Percentiles rank a stretch among this genome's conserved stretches.
Conservation (phyloP, 2,797 vertebrate genomes). For the Aulostomus chinensis region DNA sequence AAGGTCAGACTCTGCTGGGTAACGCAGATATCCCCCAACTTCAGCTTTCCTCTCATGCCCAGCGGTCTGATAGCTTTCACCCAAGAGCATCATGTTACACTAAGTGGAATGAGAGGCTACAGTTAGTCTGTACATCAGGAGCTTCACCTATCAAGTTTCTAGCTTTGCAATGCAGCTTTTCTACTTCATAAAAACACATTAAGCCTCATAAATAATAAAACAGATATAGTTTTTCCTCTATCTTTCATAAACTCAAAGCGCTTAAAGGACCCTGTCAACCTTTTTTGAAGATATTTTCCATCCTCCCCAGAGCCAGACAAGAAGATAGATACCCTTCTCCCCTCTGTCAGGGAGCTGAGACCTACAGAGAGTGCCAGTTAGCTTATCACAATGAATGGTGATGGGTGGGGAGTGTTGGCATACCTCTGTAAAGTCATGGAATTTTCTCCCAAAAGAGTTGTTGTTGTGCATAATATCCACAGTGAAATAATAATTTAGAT, state of each 20-base stretch:
- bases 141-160: constrained; percentile 6
- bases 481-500: no score
- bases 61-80: constrained; percentile 36
- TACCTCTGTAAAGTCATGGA: no score
- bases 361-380: no score
- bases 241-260: constrained; percentile 11
- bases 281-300: no score
- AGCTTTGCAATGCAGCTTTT: constrained; percentile 18
- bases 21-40: constrained; percentile 48
- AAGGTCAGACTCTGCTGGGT: constrained; percentile 65
- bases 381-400: no score
- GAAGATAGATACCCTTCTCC: no score
- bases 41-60: constrained; percentile 34
- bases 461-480: no score
- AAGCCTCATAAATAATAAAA: constrained; percentile 28
- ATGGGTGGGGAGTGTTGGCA: no score
- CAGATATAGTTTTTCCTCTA: constrained; percentile 12
- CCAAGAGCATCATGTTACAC: constrained; percentile 53
- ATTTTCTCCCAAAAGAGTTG: no score
- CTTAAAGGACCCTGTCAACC: no score
- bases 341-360: no score
- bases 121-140: constrained; percentile 27
- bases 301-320: no score
- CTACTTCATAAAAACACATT: constrained; percentile 30
- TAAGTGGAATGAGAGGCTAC: constrained; percentile 26